Percentiles rank a stretch among this genome's conserved stretches.
Conservation (phyloP, 2,113 vertebrate genomes). For the Notothenia coriiceps region DNA sequence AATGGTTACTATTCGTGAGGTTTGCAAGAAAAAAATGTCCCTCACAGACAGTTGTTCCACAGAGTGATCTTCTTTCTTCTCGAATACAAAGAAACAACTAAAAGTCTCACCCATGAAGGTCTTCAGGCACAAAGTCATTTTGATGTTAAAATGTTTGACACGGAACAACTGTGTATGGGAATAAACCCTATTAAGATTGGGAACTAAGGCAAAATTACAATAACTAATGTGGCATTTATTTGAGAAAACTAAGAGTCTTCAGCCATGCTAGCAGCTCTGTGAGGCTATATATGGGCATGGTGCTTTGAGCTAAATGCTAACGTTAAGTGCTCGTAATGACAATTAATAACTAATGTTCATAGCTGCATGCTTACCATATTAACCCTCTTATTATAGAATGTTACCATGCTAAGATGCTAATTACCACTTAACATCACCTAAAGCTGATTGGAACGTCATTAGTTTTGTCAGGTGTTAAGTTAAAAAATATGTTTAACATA, state of each 20-base stretch:
- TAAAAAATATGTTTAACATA: neutral
- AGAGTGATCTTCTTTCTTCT: neutral
- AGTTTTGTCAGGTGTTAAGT: neutral
- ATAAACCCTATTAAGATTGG: neutral
- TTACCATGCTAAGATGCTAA: neutral
- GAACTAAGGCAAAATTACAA: neutral
- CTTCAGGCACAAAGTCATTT: neutral
- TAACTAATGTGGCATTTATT: neutral
- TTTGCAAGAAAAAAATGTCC: neutral
- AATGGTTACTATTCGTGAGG: constrained; percentile 6
- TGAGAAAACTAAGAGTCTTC: neutral
- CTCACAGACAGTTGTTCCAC: neutral
- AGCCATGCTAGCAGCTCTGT: neutral
- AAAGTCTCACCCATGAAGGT: constrained; percentile 13
- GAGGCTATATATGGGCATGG: neutral
- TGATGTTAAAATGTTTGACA: constrained; percentile 1
- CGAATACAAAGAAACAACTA: neutral
- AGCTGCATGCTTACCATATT: neutral
- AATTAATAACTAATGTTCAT: neutral
- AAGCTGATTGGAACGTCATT: neutral
- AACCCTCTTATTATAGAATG: no score
- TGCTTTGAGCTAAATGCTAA: neutral
- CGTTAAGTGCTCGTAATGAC: neutral
- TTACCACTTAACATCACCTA: neutral
- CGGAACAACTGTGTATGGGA: neutral